Conservation (phyloP, 2,888 invertebrate species). For the Adelognathus sp. region DNA sequence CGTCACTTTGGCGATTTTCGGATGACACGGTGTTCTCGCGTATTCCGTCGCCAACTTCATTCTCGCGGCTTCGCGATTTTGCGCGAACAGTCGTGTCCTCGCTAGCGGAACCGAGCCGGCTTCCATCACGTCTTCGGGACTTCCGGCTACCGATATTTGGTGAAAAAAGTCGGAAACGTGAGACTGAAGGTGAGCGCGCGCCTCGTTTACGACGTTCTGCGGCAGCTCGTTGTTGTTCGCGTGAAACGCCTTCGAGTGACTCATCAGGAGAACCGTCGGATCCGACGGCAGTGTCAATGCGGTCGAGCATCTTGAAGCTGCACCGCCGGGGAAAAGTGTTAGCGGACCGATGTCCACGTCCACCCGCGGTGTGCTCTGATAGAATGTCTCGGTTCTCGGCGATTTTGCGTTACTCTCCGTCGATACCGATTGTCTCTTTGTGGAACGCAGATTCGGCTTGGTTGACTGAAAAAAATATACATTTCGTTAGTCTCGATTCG, state of each 20-base stretch:
- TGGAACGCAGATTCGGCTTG: constrained; percentile 73
- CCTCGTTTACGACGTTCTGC: constrained; percentile 76
- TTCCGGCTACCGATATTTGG: constrained; percentile 78
- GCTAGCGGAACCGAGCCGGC: constrained; percentile 73
- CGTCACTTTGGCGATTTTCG: constrained; percentile 75
- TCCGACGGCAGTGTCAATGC: constrained; percentile 74
- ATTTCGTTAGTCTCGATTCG: no score
- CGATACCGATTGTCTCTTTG: constrained; percentile 76
- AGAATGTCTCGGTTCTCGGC: constrained; percentile 74
- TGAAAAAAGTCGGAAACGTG: constrained; percentile 80
- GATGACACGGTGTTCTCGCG: constrained; percentile 66
- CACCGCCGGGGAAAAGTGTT: constrained; percentile 66
- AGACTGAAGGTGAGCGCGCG: constrained; percentile 76
- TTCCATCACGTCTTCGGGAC: constrained; percentile 80
- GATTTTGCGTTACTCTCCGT: constrained; percentile 68
- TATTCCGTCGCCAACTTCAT: constrained; percentile 60
- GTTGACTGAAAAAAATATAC: constrained; percentile 68
- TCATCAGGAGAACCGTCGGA: constrained; percentile 66
- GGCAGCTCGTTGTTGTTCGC: constrained; percentile 72
- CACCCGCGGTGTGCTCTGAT: constrained; percentile 78
- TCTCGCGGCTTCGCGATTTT: constrained; percentile 63
- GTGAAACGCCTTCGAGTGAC: constrained; percentile 62
- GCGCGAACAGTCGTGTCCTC: constrained; percentile 63
- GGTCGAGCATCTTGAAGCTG: constrained; percentile 55
- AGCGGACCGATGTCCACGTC: constrained; percentile 78